phyloP scores from a whole-genome alignment of 2,888 invertebrate species.

The Anagyrus pseudococci region DNA sequence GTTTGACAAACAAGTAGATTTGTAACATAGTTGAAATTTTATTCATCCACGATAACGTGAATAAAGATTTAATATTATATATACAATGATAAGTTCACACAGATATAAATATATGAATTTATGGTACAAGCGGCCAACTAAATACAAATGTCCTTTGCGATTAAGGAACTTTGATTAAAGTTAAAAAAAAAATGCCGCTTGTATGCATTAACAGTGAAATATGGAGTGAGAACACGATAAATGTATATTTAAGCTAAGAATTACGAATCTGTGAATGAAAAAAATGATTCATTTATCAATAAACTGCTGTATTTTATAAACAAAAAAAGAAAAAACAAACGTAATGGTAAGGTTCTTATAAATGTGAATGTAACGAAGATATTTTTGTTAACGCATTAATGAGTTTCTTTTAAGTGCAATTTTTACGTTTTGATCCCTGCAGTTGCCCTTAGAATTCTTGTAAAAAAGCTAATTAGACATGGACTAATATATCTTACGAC shows the following conservation, averaged over 20 bases:
- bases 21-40: constrained; percentile 33
- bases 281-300: constrained; percentile 51
- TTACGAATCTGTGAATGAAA: constrained; percentile 41
- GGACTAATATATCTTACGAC: too few species aligned
- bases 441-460: too few species aligned
- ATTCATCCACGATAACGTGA: constrained; percentile 20
- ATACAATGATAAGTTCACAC: constrained; percentile 22
- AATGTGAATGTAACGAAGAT: constrained; percentile 20
- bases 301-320: constrained; percentile 57
- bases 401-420: too few species aligned
- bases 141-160: constrained; percentile 29
- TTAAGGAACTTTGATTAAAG: constrained; percentile 25
- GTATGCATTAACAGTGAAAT: constrained; percentile 37
- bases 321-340: constrained; percentile 24
- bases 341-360: constrained; percentile 25
- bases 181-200: constrained; percentile 11
- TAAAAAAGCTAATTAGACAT: too few species aligned
- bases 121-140: constrained; percentile 11
- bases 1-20: constrained; percentile 26
- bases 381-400: too few species aligned
- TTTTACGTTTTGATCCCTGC: too few species aligned
- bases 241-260: constrained; percentile 41
- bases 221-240: constrained; percentile 39
- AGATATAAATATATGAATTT: constrained; percentile 18
- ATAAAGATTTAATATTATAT: constrained; percentile 19